Base-by-base conservation (phyloP, 2,797 vertebrate species). In the Crocodylus rhombifer region DNA sequence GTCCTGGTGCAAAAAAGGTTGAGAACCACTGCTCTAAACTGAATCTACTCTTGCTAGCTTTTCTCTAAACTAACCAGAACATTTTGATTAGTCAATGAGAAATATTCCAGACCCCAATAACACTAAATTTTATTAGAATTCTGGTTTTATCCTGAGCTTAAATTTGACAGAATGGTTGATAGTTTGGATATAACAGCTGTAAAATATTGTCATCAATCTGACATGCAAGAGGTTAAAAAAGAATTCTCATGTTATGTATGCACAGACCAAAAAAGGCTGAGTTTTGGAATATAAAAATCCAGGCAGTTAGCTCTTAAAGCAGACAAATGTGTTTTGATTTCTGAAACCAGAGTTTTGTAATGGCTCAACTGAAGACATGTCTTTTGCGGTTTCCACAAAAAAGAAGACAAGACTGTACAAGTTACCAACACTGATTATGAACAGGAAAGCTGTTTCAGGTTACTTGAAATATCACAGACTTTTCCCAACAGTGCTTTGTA, bases 181-280 rank as follows among this genome's bases (percentile, higher is more conserved):
- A 57, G 25, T 63, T 26, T 64, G 28, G 9, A 23, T 15, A 56
- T 9, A 51, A 51, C 1, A 7, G 12, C 65, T 62, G 20, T 1
- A 77, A 91, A 84, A 0, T 17, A n/a, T 25, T 65, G n/a, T 30
- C 28, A 33, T 67, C 33, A 30, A 25, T 56, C 65, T 86, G 9
- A 58, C 13, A n/a, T 2, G 2, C 56, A n/a, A 6, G 51, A 7
- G 18, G 42, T 2, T 5, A 23, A 11, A 1, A 6, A 5, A 26
- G 64, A 2, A 36, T 13, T 7, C 56, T 71, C 57, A 61, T 75
- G 56, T 61, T 2, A 55, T 26, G 6, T 12, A 33, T 25, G 80
- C 5, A 33, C 5, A 26, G 63, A 64, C 55, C 1, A 30, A 76
- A 61, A 11, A 64, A 64, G 20, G 21, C 58, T 36, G n/a, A 67